Base-by-base conservation (phyloP, 2,113 vertebrate genomes). In the Hystrix brachyura region DNA sequence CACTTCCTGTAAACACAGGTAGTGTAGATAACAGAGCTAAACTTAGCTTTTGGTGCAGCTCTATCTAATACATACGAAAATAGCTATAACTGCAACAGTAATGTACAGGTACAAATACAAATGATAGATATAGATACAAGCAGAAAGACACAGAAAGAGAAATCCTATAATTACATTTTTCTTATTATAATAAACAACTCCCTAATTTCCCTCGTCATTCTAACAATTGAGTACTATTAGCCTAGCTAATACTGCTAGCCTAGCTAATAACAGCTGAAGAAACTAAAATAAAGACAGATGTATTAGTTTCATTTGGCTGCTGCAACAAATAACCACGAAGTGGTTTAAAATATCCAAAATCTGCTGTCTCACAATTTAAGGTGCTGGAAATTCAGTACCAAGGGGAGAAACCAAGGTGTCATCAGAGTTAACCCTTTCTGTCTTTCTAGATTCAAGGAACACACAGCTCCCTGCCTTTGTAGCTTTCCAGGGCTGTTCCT, bases 21-120 rank as follows among this genome's bases (percentile, higher is more conserved):
- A 86, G 17, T 53, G 18, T 18, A 51, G 18, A 14, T 32, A 38
- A 38, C 38, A 38, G 17, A 69, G 7, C 21, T 25, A 25, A 18
- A 81, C 14, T 32, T 57, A 78, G 27, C 15, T 72, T 18, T 15
- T 7, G 5, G 4, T 14, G 6, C 10, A 25, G 29, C 25, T 78
- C 3, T 34, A 32, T 62, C 0, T 34, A 64, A 27, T 2, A 74
- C 12, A 29, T 18, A 46, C 13, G 23, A 60, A 3, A 12, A 27
- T 0, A 48, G 32, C 3, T 72, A 43, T 23, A 25, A 23, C 2
- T 2, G 0, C 59, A 72, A 0, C 4, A 23, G 4, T 67, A 85
- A 62, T 34, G 25, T 29, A 48, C 67, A 46, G 43, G 12, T 65
- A 21, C 8, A 60, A 19, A 71, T 3, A 27, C 21, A 51, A 25